Conservation (phyloP, 2,797 vertebrate genomes). For the Glossophaga mutica region DNA sequence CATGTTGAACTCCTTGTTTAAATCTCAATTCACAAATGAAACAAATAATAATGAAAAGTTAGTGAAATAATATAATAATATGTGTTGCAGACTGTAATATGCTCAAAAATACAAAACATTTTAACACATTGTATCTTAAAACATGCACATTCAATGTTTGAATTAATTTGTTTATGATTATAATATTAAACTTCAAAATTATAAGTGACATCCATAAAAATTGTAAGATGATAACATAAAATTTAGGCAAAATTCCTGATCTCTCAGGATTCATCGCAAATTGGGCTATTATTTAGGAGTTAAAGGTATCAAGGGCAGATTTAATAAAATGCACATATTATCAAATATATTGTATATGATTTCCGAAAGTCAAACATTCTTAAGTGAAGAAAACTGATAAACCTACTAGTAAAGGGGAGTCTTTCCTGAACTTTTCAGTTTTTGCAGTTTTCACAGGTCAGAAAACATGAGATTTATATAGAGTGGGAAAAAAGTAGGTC, state of each 20-base stretch:
- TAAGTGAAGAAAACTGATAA: not conserved
- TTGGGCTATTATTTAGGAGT: not conserved
- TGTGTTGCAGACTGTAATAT: not conserved
- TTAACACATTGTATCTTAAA: not conserved
- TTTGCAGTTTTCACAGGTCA: not conserved
- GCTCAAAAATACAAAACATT: not conserved
- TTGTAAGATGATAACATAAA: not conserved
- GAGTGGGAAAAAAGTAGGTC: not conserved
- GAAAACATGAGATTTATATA: not conserved
- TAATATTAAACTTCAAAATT: not conserved
- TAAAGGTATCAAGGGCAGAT: not conserved
- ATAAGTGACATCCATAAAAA: not conserved
- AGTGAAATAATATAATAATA: not conserved
- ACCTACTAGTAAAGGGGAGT: not conserved
- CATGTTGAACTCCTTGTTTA: not conserved
- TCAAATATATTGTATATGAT: not conserved
- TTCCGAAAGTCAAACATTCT: not conserved
- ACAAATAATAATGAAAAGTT: not conserved
- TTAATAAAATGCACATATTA: not conserved
- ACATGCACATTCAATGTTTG: not conserved
- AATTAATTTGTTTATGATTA: not conserved
- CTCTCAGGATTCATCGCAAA: not conserved
- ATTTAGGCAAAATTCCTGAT: conserved; percentile 6
- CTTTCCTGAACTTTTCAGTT: not conserved
- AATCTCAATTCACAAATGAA: not conserved